These are phyloP conservation scores for Cryptoleucopteryx plumbea DNA, from an alignment of 2,113 vertebrate genomes.

Conservation along the genomic window DNA sequence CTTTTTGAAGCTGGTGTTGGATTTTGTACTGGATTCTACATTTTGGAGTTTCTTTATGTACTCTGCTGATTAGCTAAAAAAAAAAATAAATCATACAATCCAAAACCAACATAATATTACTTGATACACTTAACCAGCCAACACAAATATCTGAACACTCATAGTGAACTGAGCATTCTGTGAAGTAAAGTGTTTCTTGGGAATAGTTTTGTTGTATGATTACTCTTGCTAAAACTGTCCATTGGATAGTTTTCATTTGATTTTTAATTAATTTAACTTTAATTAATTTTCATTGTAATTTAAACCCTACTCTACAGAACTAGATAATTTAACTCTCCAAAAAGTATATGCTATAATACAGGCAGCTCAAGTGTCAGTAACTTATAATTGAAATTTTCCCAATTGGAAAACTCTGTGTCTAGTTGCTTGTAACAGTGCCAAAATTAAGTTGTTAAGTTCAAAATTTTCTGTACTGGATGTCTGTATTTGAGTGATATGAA, in stretches of 20 bases:
- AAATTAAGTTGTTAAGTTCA: background rate
- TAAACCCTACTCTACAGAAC: background rate
- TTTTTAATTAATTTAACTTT: conserved; percentile 10
- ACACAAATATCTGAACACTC: background rate
- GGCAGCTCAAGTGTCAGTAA: background rate
- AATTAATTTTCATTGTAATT: conserved; percentile 13
- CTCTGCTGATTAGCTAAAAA: background rate
- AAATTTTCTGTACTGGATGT: background rate
- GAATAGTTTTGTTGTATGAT: background rate
- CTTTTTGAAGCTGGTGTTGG: background rate
- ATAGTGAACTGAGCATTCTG: background rate
- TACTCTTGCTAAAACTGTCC: background rate
- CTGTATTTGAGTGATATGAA: background rate
- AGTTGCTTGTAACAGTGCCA: background rate
- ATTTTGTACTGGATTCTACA: background rate
- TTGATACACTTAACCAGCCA: background rate
- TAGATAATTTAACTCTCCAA: background rate
- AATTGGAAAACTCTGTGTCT: background rate
- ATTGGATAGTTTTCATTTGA: background rate
- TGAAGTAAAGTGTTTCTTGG: background rate
- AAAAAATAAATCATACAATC: background rate
- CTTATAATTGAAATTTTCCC: conserved; percentile 8
- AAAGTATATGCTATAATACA: background rate
- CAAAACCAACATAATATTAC: background rate
- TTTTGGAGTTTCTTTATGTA: conserved; percentile 5